Base-by-base conservation (phyloP, 2,888 invertebrate species). In the Alloplasta piceator region DNA sequence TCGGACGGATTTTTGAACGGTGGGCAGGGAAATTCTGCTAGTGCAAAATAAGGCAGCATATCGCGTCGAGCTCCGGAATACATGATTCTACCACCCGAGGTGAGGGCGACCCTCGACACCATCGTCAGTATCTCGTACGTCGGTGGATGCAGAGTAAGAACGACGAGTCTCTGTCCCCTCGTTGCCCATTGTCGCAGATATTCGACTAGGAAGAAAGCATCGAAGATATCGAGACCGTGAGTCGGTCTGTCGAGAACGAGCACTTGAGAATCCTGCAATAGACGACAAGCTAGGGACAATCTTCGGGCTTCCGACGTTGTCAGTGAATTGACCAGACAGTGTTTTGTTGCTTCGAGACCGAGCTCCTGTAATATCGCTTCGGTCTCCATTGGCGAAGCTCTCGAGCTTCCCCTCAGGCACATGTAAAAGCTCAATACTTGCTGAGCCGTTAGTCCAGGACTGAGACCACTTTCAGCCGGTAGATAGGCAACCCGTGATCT, bases 1-100 rank as follows among this genome's bases (percentile, higher is more conserved):
- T 98, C 98, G 0, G 98, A 98, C 66, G 98, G 98, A 91, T 98
- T 98, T 93, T 98, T 98, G 92, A 97, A 98, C 0, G 98, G 97
- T 10, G 98, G 98, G 92, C 98, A 98, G 1, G 98, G 98, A 93
- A 98, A 98, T 89, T 98, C 98, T 5, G 96, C 95, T 81, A 93
- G 90, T 5, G 93, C 97, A 93, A 98, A 98, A 93, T 98, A 98
- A 89, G 97, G 96, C 91, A 98, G 95, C 96, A 98, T 96, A 91
- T 98, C 97, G 87, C 96, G 94, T 87, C 98, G 94, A 87, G 96
- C 95, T 48, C 98, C 98, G 88, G 97, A 97, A 92, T 97, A 98
- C 95, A 98, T 97, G 9, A 98, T 96, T 85, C 98, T 94, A 48
- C 98, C 98, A 10, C 98, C 97, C 10, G 98, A 98, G 83, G 98